Evolutionary conservation across 2,888 invertebrate genomes (phyloP).

Genomic region (Petrolisthes manimaculis): DNA sequence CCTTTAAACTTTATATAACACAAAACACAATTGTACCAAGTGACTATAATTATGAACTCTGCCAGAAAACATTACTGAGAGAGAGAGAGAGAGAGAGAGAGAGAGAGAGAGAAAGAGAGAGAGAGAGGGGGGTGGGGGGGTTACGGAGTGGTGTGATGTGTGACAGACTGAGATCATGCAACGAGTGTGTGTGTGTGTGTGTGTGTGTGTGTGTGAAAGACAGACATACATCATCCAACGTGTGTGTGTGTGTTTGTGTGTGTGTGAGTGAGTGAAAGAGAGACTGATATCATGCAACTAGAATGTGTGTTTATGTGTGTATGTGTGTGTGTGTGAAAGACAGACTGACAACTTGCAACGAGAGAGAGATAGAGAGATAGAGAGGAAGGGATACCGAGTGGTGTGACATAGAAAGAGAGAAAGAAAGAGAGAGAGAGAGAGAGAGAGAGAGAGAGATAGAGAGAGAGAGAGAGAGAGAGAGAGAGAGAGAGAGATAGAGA

Average conservation of each 20-base stretch:
- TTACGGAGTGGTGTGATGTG: too few species aligned
- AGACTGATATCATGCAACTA: too few species aligned
- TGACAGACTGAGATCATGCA: too few species aligned
- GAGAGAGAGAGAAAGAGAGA: conserved; percentile 22
- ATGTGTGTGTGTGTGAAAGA: background rate
- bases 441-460: conserved; percentile 20
- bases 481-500: conserved; percentile 37
- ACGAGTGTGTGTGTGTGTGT: too few species aligned
- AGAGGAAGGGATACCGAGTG: background rate
- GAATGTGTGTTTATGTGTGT: background rate
- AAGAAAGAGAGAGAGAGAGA: conserved; percentile 19
- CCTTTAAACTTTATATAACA: background rate
- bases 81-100: conserved; percentile 9
- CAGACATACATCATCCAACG: too few species aligned
- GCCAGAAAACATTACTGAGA: background rate
- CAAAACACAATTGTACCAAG: background rate
- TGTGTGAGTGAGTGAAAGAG: background rate
- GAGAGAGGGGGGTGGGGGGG: background rate
- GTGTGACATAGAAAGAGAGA: background rate
- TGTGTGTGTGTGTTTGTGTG: background rate
- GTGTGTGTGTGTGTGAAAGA: too few species aligned
- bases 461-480: conserved; percentile 35
- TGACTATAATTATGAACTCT: background rate
- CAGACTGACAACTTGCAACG: background rate
- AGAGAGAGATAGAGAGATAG: too few species aligned